Evolutionary conservation across 2,113 vertebrate species (phyloP).

Genomic region (Empidonax alnorum): DNA sequence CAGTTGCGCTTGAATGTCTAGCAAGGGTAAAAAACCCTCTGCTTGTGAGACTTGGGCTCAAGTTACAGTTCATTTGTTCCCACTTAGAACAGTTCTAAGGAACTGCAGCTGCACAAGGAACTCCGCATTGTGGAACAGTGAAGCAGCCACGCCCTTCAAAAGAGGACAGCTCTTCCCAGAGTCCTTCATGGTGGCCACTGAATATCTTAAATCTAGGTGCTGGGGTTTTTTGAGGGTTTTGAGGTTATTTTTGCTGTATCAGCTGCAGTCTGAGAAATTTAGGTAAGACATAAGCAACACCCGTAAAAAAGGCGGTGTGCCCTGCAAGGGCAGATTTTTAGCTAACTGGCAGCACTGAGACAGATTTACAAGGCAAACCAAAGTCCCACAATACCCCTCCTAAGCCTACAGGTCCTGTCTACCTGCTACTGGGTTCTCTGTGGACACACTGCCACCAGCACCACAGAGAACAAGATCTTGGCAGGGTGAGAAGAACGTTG

Average conservation of each 20-base stretch:
- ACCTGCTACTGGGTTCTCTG: not conserved
- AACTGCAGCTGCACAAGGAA: not conserved
- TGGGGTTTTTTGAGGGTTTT: not conserved
- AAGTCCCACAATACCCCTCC: not conserved
- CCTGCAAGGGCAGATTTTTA: not conserved
- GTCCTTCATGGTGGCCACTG: not conserved
- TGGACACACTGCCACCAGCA: not conserved
- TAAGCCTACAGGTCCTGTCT: not conserved
- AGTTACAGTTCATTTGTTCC: not conserved
- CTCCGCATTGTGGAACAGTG: not conserved
- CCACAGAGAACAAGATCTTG: not conserved
- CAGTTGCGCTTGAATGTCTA: not conserved
- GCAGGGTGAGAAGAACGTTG: not conserved
- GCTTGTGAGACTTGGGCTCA: not conserved
- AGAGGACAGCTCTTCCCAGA: not conserved
- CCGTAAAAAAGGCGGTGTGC: not conserved
- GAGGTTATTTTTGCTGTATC: not conserved
- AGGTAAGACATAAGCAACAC: not conserved
- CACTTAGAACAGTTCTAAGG: not conserved
- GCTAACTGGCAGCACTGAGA: not conserved
- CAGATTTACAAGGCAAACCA: not conserved
- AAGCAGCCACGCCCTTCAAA: not conserved
- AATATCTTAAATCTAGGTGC: not conserved
- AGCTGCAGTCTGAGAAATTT: not conserved
- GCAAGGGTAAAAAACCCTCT: not conserved